A percentile compares a stretch with the other conserved stretches of the same genome.
These are phyloP conservation scores for Gavia stellata DNA, from an alignment of 2,113 vertebrate species.

Conservation along the genomic window DNA sequence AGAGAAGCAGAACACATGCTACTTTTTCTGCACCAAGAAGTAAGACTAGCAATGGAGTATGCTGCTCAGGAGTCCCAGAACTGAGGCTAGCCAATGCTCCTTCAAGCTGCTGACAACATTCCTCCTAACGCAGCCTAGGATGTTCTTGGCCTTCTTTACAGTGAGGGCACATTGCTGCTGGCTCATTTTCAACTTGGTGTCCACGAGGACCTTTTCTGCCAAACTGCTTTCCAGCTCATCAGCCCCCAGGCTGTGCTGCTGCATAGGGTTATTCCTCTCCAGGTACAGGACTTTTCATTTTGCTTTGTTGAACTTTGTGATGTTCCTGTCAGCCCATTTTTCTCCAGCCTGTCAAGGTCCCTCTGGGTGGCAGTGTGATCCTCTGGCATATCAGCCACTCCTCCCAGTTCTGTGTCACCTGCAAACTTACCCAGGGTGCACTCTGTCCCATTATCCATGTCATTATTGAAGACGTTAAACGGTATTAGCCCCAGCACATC, in stretches of 20 bases:
- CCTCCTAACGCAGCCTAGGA: neutral
- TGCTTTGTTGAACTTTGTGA: neutral
- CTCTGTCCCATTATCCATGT: neutral
- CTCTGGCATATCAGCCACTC: neutral
- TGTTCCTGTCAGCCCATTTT: neutral
- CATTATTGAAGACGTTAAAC: neutral
- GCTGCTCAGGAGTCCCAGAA: neutral
- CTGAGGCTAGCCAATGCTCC: neutral
- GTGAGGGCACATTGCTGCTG: neutral
- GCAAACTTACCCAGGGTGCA: neutral
- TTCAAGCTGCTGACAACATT: neutral
- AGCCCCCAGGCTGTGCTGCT: neutral
- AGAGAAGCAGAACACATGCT: neutral
- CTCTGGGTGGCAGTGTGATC: neutral
- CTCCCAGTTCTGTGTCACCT: neutral
- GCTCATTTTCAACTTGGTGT: neutral
- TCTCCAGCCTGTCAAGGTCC: neutral
- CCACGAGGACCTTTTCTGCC: neutral
- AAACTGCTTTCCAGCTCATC: neutral
- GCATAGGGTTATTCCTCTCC: neutral
- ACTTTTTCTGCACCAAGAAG: neutral
- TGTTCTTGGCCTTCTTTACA: neutral
- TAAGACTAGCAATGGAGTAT: neutral
- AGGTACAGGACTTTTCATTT: neutral
- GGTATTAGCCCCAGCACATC: neutral